Evolutionary conservation across 1,140 invertebrate genomes (phyloP).

Genomic region (Bombus balteatus): DNA sequence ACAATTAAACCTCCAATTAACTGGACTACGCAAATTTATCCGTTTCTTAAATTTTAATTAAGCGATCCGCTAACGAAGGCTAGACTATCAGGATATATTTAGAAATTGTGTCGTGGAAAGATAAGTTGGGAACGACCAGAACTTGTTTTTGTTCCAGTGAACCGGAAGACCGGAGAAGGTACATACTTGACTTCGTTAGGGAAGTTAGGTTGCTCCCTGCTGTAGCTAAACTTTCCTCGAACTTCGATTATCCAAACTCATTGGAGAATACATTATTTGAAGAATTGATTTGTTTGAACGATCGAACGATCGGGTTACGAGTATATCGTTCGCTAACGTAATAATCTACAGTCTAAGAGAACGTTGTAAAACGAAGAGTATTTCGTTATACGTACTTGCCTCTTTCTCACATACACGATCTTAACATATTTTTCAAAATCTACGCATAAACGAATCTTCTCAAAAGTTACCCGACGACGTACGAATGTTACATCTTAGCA

Average conservation of each 20-base stretch:
- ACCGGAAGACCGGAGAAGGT: background rate
- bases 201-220: background rate
- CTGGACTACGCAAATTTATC: background rate
- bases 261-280: background rate
- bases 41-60: background rate
- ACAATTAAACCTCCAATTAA: background rate
- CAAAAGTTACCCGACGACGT: too few relatives aligned
- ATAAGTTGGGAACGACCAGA: background rate
- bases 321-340: background rate
- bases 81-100: background rate
- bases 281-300: slow-evolving; percentile 5
- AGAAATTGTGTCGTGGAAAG: background rate
- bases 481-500: too few relatives aligned
- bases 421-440: too few relatives aligned
- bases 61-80: background rate
- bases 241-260: slow-evolving; percentile 12
- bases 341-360: background rate
- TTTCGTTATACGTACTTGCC: too few relatives aligned
- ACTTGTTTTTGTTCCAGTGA: slow-evolving; percentile 10
- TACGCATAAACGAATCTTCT: too few relatives aligned
- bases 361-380: too few relatives aligned
- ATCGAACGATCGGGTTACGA: background rate
- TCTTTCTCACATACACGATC: too few relatives aligned
- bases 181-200: slow-evolving; percentile 2
- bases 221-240: background rate